These are phyloP conservation scores for Marmota flaviventris DNA, from an alignment of 2,113 vertebrate species.

Conservation along the genomic window DNA sequence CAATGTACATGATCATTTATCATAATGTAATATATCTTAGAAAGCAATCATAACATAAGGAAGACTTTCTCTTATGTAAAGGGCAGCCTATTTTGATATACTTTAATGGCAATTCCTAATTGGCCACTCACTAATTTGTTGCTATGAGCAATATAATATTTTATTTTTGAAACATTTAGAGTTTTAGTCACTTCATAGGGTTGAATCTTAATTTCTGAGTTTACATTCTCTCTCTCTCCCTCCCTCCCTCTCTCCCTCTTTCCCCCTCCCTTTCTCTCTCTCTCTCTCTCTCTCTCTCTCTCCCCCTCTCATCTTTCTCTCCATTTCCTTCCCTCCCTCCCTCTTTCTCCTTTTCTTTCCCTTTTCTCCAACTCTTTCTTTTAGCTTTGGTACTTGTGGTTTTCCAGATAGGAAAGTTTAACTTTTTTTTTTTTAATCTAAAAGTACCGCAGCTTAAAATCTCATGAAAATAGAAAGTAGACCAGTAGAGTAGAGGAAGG, in stretches of 20 bases:
- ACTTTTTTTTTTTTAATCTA: constrained; percentile 84
- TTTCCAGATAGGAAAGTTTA: constrained; percentile 88
- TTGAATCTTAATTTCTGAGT: constrained; percentile 78
- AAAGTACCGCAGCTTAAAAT: constrained; percentile 80
- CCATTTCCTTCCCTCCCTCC: background rate
- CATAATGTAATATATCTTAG: constrained; percentile 85
- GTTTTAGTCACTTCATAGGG: constrained; percentile 80
- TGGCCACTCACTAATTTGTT: constrained; percentile 90
- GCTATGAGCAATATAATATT: constrained; percentile 89
- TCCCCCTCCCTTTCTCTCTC: too few relatives aligned
- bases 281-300: background rate
- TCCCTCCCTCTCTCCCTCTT: rapidly evolving
- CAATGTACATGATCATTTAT: constrained; percentile 90
- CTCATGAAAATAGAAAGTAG: too few relatives aligned
- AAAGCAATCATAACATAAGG: constrained; percentile 85
- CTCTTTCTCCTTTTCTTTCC: background rate
- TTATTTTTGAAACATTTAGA: constrained; percentile 83
- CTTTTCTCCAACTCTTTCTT: background rate
- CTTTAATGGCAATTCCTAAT: constrained; percentile 88
- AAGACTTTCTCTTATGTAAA: constrained; percentile 81
- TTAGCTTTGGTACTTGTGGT: constrained; percentile 81
- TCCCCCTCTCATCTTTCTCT: background rate
- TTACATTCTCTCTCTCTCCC: background rate
- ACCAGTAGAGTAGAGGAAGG: too few relatives aligned
- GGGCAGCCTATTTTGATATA: constrained; percentile 85